A percentile compares a stretch with the other conserved stretches of the same genome.
These are phyloP conservation scores for Tyto alba DNA, from an alignment of 2,113 vertebrate species.

Conservation along the genomic window DNA sequence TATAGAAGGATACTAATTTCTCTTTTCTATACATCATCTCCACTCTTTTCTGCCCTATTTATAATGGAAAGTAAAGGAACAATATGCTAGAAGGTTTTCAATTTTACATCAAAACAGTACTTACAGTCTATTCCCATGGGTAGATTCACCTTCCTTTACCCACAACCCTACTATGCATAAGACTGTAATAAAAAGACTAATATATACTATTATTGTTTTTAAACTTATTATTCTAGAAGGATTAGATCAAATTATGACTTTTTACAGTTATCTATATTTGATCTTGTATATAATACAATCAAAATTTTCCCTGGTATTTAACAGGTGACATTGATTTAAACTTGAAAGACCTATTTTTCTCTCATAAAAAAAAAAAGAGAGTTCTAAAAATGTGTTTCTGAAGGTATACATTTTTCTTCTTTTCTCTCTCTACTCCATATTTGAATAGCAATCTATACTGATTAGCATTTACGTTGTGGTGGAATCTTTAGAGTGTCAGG, in stretches of 20 bases:
- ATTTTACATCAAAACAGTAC: not conserved
- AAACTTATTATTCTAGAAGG: not conserved
- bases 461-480: not conserved
- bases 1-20: not conserved
- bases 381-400: not conserved
- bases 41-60: not conserved
- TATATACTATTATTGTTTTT: not conserved
- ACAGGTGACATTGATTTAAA: not conserved
- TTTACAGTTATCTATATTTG: not conserved
- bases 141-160: not conserved
- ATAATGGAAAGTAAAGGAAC: not conserved
- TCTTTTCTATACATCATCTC: not conserved
- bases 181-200: not conserved
- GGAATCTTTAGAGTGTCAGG: not conserved
- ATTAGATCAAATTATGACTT: not conserved
- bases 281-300: not conserved
- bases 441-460: not conserved
- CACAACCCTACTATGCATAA: not conserved
- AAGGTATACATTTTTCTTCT: not conserved
- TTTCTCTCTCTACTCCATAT: accelerated
- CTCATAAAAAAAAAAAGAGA: not conserved
- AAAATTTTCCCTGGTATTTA: not conserved
- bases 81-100: not conserved
- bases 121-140: not conserved
- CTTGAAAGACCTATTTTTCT: not conserved